Percentiles rank a stretch among this genome's conserved stretches.
phyloP scores from a whole-genome alignment of 2,888 invertebrate species.

The Phytoseiulus persimilis region DNA sequence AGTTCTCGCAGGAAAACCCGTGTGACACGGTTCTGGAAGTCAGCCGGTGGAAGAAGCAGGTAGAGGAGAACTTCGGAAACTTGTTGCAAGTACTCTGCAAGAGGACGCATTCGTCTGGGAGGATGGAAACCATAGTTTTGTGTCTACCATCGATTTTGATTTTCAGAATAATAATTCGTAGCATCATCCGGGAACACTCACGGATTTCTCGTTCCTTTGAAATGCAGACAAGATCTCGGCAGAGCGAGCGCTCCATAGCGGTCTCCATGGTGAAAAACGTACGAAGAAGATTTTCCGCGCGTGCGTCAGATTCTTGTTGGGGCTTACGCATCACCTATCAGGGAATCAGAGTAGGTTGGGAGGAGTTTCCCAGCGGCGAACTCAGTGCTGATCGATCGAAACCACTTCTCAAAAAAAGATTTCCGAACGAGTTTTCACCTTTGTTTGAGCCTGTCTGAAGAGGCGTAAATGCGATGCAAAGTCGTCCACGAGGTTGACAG shows the following conservation, averaged over 20 bases:
- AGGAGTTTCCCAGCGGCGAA: not conserved
- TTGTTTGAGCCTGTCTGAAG: conserved; percentile 64
- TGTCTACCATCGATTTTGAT: too few species aligned
- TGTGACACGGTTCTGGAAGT: conserved; percentile 68
- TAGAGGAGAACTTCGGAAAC: conserved; percentile 71
- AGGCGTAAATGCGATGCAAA: conserved; percentile 77
- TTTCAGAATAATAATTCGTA: too few species aligned
- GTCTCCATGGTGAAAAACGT: conserved; percentile 82
- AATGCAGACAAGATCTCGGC: conserved; percentile 70
- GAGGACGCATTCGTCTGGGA: conserved; percentile 39
- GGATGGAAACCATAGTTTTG: too few species aligned
- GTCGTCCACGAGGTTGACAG: conserved; percentile 78
- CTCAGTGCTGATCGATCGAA: too few species aligned
- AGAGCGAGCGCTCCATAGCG: conserved; percentile 70
- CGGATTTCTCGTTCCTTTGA: conserved; percentile 57
- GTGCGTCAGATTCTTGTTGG: conserved; percentile 43
- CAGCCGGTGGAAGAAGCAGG: conserved; percentile 69
- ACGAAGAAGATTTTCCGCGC: conserved; percentile 57
- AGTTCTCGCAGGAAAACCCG: conserved; percentile 58
- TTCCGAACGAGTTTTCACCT: conserved; percentile 45
- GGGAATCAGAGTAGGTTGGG: not conserved
- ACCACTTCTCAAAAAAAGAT: not conserved
- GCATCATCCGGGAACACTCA: conserved; percentile 47
- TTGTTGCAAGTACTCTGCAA: conserved; percentile 67
- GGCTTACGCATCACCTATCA: conserved; percentile 45